Evolutionary conservation across 2,113 vertebrate genomes (phyloP).

Genomic region (Synchiropus splendidus): DNA sequence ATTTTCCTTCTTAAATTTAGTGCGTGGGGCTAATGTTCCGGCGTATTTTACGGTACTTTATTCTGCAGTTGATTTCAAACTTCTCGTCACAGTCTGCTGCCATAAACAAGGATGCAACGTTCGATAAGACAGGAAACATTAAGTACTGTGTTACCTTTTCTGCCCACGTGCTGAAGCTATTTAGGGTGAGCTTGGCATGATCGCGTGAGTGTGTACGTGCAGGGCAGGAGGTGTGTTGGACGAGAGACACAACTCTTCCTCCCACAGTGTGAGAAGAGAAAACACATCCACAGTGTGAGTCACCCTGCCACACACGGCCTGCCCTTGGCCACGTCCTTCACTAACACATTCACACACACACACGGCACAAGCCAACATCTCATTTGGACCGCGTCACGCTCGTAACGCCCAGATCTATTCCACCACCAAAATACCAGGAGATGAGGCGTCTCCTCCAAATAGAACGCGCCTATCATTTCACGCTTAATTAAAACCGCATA

Average conservation of each 20-base stretch:
- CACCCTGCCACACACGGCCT: constrained; percentile 20
- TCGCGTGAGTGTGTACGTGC: constrained; percentile 11
- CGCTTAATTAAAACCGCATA: constrained; percentile 42
- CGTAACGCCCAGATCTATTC: constrained; percentile 25
- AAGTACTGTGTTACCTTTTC: no score
- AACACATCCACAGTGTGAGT: constrained; percentile 33
- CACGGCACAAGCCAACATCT: constrained; percentile 5
- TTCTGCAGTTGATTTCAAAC: no score
- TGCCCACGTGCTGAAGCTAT: no score
- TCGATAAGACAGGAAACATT: no score
- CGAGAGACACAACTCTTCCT: constrained; percentile 20
- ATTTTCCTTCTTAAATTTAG: no score
- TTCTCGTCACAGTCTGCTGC: no score
- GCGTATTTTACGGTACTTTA: no score
- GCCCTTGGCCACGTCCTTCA: constrained; percentile 43
- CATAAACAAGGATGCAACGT: no score
- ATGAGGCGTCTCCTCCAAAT: constrained; percentile 14
- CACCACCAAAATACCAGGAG: constrained; percentile 16
- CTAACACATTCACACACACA: constrained; percentile 9
- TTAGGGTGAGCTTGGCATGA: no score
- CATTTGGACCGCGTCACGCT: constrained; percentile 4
- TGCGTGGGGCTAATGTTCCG: no score
- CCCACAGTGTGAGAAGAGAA: constrained; percentile 32
- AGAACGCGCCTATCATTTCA: constrained; percentile 25
- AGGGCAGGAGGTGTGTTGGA: neutral